Base-by-base conservation (phyloP, 2,113 vertebrate species). In the Phylloscopus trochiloides region DNA sequence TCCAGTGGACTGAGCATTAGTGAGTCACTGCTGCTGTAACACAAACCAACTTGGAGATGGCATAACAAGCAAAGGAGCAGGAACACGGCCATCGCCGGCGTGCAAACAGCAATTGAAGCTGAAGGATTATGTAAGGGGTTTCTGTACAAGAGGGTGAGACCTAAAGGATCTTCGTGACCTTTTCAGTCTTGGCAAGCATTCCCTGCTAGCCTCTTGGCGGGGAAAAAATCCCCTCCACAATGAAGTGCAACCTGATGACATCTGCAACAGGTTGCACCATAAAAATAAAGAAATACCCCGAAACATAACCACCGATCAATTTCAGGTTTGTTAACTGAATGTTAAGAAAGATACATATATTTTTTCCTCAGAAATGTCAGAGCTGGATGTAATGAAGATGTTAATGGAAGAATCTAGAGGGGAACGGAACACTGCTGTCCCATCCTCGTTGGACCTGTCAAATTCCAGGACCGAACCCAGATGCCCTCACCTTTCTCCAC, bases 1-100 rank as follows among this genome's bases (percentile, higher is more conserved):
- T 80, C 75, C 72, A 73, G 32, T 57, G 63, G 68, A 63, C 82
- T 89, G 88, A 97, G 91, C 96, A 95, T 93, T 82, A 88, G 63
- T 96, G 96, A 97, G 83, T 97, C 96, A 97, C 71, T 58, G 70
- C 32, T 94, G 71, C 68, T 94, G 38, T 70, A 93, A 85, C 65
- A 92, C 79, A 93, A 88, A 92, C 78, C 63, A 72, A 83, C 38
- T 47, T 22, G 88, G 80, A 94, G 71, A 77, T 4, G 51, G 59
- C 24, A 32, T 4, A 75, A 83, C 36, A 40, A 63, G 90, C 31
- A 31, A n/a, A 61, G 65, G 73, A 50, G 66, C n/a, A 48, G 63
- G 77, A 90, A 25, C 12, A 3, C 2, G 1, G 40, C 50, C 25
- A 28, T 1, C 24, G 77, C n/a, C 58, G 51, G 38, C 1, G 0